A percentile compares a stretch with the other conserved stretches of the same genome.
These are phyloP conservation scores for Cactoblastis cactorum DNA, from an alignment of 2,888 invertebrate species.

Conservation along the genomic window DNA sequence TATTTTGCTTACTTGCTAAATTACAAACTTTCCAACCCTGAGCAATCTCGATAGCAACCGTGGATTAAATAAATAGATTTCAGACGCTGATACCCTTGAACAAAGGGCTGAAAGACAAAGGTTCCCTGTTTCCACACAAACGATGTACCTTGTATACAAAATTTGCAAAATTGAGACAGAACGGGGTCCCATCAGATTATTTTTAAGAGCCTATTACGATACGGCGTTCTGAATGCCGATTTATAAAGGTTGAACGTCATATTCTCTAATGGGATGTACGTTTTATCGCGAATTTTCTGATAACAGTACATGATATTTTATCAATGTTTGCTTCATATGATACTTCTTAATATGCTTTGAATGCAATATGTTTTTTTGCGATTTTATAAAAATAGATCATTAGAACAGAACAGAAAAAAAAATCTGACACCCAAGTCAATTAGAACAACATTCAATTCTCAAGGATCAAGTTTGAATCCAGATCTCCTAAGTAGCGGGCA, in stretches of 20 bases:
- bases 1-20: too few relatives aligned
- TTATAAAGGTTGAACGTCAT: constrained; percentile 31
- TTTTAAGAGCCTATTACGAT: constrained; percentile 28
- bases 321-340: constrained; percentile 18
- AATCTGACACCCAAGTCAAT: too few relatives aligned
- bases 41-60: not conserved
- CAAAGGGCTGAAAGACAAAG: not conserved
- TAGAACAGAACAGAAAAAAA: too few relatives aligned
- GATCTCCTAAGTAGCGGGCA: too few relatives aligned
- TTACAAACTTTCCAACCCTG: not conserved
- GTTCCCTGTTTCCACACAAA: not conserved
- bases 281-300: constrained; percentile 24
- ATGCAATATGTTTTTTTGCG: not conserved
- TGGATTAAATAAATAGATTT: not conserved
- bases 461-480: too few relatives aligned
- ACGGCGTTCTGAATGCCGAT: constrained; percentile 22
- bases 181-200: constrained; percentile 22
- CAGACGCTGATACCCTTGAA: not conserved
- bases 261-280: constrained; percentile 27
- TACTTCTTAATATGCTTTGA: constrained; percentile 12
- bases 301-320: constrained; percentile 25
- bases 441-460: too few relatives aligned
- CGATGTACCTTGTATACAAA: constrained; percentile 10
- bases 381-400: not conserved
- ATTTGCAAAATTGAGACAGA: constrained; percentile 17